Percentiles rank a stretch among this genome's conserved stretches.
phyloP scores from a whole-genome alignment of 2,797 vertebrate species.

The Pseudochirops cupreus region DNA sequence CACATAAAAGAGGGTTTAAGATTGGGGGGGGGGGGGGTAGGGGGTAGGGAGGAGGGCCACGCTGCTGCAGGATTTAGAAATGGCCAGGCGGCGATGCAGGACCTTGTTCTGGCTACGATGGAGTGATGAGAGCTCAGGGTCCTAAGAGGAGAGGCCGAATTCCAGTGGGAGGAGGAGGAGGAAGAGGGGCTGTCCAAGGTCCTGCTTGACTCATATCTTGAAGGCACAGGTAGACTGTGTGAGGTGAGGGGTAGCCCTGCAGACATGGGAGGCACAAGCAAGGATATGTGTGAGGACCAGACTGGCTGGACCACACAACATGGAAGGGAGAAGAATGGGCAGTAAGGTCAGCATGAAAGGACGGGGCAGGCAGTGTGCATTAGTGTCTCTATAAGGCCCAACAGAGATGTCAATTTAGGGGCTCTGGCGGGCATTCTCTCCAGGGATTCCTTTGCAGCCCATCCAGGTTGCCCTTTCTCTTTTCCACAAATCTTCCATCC shows the following conservation, averaged over 20 bases:
- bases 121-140: not conserved
- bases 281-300: not conserved
- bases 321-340: not conserved
- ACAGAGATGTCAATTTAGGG: not conserved
- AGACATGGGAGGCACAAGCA: not conserved
- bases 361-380: not conserved
- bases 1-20: not conserved
- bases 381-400: not conserved
- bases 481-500: not conserved
- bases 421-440: not conserved
- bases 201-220: not conserved
- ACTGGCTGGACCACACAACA: not conserved
- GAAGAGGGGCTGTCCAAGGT: not conserved
- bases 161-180: not conserved
- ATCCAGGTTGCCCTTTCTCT: not conserved
- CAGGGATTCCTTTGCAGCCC: not conserved
- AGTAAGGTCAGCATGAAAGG: not conserved
- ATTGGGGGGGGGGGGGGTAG: no score
- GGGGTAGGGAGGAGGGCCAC: not conserved
- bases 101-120: not conserved
- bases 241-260: not conserved
- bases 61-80: not conserved
- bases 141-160: not conserved
- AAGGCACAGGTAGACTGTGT: not conserved
- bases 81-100: not conserved